These are phyloP conservation scores for Monochamus alternatus DNA, from an alignment of 2,888 invertebrate species.

Conservation along the genomic window DNA sequence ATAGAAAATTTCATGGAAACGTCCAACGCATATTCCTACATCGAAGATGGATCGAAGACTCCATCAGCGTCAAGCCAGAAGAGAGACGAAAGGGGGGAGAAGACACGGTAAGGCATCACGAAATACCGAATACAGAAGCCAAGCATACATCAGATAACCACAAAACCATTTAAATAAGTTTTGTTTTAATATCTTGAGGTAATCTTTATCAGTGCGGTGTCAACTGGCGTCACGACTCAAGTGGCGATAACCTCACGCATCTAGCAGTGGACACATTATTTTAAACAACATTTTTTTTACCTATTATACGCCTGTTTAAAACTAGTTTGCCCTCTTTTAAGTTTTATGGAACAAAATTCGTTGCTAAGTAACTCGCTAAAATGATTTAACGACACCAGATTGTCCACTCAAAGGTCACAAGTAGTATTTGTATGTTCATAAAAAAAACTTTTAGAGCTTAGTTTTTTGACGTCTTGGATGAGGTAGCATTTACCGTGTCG, in stretches of 20 bases:
- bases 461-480: too few species aligned
- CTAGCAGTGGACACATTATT: not conserved
- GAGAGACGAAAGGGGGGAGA: constrained; percentile 34
- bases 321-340: not conserved
- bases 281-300: not conserved
- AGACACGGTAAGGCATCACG: constrained; percentile 53
- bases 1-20: constrained; percentile 39
- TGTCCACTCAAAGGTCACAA: too few species aligned
- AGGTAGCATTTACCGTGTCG: too few species aligned
- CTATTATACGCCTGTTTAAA: not conserved
- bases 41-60: constrained; percentile 39
- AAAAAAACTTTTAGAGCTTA: too few species aligned
- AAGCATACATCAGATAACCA: constrained; percentile 60
- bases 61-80: constrained; percentile 31
- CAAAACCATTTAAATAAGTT: constrained; percentile 60
- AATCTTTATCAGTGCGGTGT: constrained; percentile 56
- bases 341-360: not conserved
- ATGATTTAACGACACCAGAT: not conserved
- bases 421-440: too few species aligned
- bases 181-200: constrained; percentile 61
- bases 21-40: constrained; percentile 43
- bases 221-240: constrained; percentile 53
- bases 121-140: constrained; percentile 52
- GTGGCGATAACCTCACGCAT: constrained; percentile 44
- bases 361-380: not conserved